Evolutionary conservation across 2,797 vertebrate species (phyloP), one percentile per base, ranked within the genome.

Genomic region (Pipistrellus kuhlii): DNA sequence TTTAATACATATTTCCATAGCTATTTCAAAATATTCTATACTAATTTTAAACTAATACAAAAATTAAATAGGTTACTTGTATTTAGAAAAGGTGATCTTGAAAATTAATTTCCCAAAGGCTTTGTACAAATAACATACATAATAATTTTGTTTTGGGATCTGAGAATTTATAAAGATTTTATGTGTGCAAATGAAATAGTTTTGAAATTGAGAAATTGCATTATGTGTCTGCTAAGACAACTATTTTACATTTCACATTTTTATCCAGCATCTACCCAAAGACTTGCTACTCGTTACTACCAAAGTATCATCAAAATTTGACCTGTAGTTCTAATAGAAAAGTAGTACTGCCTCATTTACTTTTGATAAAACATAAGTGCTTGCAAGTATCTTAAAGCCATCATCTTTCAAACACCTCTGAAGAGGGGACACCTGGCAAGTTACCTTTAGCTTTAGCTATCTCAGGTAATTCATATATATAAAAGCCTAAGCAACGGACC

Each of bases 81-180:
- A 86, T 46, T 85, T 90, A 51, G 23, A 41, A 72, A 80, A 84
- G 44, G 6, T 51, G 35, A 90, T 62, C 62, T 78, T 94, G 13
- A 18, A 94, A 14, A 53, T 75, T 30, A 89, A 51, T 84, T 35
- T 13, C 57, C 21, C 13, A 78, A 88, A 71, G 10, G 10, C 3
- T 48, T 57, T 55, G 6, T 69, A 51, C 5, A 64, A 48, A 69
- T n/a, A 55, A 38, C 35, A 32, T 81, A 21, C 6, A 6, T 48
- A 72, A 51, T 55, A 30, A 53, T 69, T 78, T 75, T 57, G 25
- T 4, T 53, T 30, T 5, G 32, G 11, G 3, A 51, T 51, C 3
- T 89, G 23, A 64, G 35, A 75, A 86, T 85, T 95, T 46, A 66
- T 48, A 48, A 62, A 76, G 14, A 35, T 57, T 89, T 82, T 32